Conservation (phyloP, 1,140 invertebrate genomes). For the Orussus abietinus region DNA sequence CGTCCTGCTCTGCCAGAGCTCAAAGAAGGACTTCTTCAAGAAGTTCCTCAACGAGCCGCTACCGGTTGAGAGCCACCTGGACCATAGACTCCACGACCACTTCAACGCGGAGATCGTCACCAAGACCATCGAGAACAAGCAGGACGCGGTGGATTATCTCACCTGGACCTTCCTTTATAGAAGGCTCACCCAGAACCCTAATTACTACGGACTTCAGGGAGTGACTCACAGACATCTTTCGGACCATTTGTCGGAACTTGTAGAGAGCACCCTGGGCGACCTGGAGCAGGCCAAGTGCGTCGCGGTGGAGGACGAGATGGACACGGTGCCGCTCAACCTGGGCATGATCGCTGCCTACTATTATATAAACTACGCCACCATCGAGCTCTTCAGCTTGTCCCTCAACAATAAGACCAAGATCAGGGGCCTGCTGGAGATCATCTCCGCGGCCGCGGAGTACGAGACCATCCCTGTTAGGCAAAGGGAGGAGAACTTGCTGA, state of each 20-base stretch:
- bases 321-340: slow-evolving; percentile 91
- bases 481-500: slow-evolving; percentile 87
- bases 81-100: slow-evolving; percentile 97
- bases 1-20: slow-evolving; percentile 94
- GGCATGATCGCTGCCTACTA: slow-evolving; percentile 99
- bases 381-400: slow-evolving; percentile 96
- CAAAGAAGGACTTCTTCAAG: slow-evolving; percentile 98
- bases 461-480: slow-evolving; percentile 92
- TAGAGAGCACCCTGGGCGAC: slow-evolving; percentile 93
- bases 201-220: slow-evolving; percentile 98
- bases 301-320: slow-evolving; percentile 96
- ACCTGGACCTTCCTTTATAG: slow-evolving; percentile 99
- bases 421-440: slow-evolving; percentile 94
- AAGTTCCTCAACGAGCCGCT: slow-evolving; percentile 97
- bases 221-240: slow-evolving; percentile 95
- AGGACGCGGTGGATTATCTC: slow-evolving; percentile 98
- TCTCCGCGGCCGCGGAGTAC: slow-evolving; percentile 96
- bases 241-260: slow-evolving; percentile 96
- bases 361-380: slow-evolving; percentile 99
- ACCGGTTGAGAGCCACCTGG: slow-evolving; percentile 95
- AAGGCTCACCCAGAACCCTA: slow-evolving; percentile 97
- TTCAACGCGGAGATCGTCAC: slow-evolving; percentile 99
- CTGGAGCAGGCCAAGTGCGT: slow-evolving; percentile 98
- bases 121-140: slow-evolving; percentile 99
- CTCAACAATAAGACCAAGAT: slow-evolving; percentile 97